Base-by-base conservation (phyloP, 2,888 invertebrate genomes). In the Mycalesis mineus region DNA sequence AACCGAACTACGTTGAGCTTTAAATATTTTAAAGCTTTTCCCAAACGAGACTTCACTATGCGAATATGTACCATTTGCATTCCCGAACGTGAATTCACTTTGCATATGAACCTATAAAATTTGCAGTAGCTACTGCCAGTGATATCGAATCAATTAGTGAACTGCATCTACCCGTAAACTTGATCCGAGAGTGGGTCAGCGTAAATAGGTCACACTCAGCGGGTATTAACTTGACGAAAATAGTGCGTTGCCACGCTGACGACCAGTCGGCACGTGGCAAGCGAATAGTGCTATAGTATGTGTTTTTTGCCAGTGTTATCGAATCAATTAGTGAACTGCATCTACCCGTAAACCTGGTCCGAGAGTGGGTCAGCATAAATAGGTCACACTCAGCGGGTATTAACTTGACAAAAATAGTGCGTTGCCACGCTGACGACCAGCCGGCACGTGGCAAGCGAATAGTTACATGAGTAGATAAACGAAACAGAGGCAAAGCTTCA, bases 301-400 rank as follows among this genome's bases (percentile, higher is more conserved):
- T 14, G 13, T 7, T 11, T 11, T 31, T 47, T 47, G 33, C 47
- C 2, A 15, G 47, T 15, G 40, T n/a, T 47, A 14, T 36, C 15
- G 39, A 53, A 60, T 55, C 48, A 55, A 47, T 52, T 40, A 29
- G 29, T 31, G 39, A 29, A 31, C 45, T 47, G 33, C 29, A 40
- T 47, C 13, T 15, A 17, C 40, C 15, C 29, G 45, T 41, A 50
- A 39, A 57, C 57, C 55, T 22, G 55, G 54, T 50, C 57, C 55
- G 39, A 47, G 51, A 63, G 59, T 63, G 57, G 61, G 63, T 63
- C 63, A 59, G 36, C 51, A 31, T 42, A 63, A 63, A 55, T 63
- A 57, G 63, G 63, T 63, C 63, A 59, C 17, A n/a, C n/a, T n/a
- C n/a, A 42, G 55, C 22, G 52, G 49, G 61, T 59, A 55, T 63